Evolutionary conservation across 2,797 vertebrate genomes (phyloP).

Genomic region (Holocentrus rufus): DNA sequence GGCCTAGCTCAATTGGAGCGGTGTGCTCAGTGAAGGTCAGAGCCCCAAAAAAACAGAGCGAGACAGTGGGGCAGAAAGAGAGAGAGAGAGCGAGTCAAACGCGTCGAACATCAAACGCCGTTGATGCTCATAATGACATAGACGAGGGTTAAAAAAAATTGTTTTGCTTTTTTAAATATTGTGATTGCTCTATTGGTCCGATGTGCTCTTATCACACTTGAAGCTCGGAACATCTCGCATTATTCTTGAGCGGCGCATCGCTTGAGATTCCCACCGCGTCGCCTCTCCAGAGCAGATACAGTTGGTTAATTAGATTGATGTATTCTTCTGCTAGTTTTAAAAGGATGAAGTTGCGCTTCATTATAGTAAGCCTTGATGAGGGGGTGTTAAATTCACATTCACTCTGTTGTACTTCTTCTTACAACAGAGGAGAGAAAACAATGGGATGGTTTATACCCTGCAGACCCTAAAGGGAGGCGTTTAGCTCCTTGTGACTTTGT

Average conservation of each 20-base stretch:
- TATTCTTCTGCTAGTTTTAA: conserved; percentile 44
- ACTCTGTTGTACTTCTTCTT: conserved; percentile 48
- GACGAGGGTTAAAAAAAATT: background rate
- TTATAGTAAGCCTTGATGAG: conserved; percentile 54
- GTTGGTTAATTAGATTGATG: conserved; percentile 62
- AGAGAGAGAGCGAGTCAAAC: conserved; percentile 78
- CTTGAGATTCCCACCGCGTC: conserved; percentile 13
- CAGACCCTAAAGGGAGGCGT: conserved; percentile 77
- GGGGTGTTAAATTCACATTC: conserved; percentile 60
- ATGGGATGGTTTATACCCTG: conserved; percentile 67
- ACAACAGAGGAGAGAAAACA: conserved; percentile 73
- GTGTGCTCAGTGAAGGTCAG: conserved; percentile 84
- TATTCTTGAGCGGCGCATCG: conserved; percentile 35
- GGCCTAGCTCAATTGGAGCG: conserved; percentile 88
- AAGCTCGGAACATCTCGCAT: conserved; percentile 19
- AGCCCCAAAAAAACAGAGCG: conserved; percentile 79
- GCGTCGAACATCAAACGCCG: conserved; percentile 68
- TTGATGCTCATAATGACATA: background rate
- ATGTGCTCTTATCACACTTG: conserved; percentile 2
- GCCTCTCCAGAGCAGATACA: conserved; percentile 38
- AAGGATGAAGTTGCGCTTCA: conserved; percentile 65
- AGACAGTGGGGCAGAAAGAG: conserved; percentile 79
- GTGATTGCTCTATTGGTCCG: conserved; percentile 12
- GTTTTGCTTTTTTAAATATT: conserved; percentile 5
- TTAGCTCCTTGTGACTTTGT: conserved; percentile 79